Percentiles rank a stretch among this genome's conserved stretches.
Evolutionary conservation across 1,140 invertebrate genomes (phyloP).

Genomic region (Drosophila orosa): DNA sequence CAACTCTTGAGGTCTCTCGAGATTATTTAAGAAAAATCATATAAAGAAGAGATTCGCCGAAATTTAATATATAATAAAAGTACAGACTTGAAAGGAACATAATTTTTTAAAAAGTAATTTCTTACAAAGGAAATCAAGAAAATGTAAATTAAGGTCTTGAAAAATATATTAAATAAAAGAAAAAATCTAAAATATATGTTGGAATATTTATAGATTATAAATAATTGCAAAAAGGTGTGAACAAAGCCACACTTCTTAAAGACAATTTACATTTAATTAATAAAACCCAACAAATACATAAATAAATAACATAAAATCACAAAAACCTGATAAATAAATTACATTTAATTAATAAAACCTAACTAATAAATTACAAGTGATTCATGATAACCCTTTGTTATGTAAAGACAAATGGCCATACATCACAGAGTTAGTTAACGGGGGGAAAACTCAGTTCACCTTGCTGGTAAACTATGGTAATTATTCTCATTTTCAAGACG

Average conservation of each 20-base stretch:
- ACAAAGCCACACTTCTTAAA: not conserved
- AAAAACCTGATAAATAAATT: not conserved
- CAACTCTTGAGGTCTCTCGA: not conserved
- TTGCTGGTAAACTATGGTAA: constrained; percentile 16
- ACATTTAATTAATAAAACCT: not conserved
- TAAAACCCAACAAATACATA: not conserved
- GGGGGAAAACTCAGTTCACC: not conserved
- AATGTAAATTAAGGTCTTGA: not conserved
- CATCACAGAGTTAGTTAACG: not conserved
- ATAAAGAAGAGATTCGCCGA: not conserved
- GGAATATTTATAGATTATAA: not conserved
- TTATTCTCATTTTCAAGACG: constrained; percentile 21
- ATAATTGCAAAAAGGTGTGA: not conserved
- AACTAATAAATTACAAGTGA: constrained; percentile 5
- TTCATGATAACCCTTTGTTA: constrained; percentile 3
- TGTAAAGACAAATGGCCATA: not conserved
- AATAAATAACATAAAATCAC: not conserved
- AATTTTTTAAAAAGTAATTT: no score
- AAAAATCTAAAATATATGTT: not conserved
- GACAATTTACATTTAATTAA: not conserved
- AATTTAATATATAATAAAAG: constrained; percentile 1
- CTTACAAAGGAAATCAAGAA: no score
- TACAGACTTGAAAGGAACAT: not conserved
- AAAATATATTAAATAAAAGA: not conserved
- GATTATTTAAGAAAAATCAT: not conserved